phyloP scores from a whole-genome alignment of 2,113 vertebrate species.

The Psittacara wagleri region DNA sequence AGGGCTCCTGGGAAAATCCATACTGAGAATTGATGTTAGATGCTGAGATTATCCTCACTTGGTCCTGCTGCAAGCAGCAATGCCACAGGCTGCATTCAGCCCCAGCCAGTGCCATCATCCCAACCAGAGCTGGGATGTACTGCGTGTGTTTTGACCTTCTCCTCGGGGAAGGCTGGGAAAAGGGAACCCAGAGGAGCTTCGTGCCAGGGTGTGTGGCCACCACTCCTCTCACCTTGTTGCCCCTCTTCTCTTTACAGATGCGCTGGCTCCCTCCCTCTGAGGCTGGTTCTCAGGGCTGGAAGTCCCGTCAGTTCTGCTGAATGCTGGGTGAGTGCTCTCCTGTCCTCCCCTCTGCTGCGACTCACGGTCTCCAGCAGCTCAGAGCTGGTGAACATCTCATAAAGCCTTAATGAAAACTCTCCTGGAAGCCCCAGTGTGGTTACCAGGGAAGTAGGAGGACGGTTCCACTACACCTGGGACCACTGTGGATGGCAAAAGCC shows the following conservation, averaged over 20 bases:
- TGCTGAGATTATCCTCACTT: neutral
- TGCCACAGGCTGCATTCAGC: rapidly evolving
- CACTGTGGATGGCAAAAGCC: neutral
- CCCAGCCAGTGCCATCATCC: neutral
- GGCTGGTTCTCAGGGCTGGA: constrained; percentile 70
- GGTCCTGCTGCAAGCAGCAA: neutral
- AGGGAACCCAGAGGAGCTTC: neutral
- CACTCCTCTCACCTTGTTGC: neutral
- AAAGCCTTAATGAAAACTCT: neutral
- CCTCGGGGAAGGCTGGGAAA: neutral
- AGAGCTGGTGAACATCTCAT: neutral
- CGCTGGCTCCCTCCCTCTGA: constrained; percentile 69
- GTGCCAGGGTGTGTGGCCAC: neutral
- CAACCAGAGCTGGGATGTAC: neutral
- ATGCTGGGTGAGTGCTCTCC: constrained; percentile 39
- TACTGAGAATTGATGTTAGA: neutral
- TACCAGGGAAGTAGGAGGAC: neutral
- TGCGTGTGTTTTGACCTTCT: neutral
- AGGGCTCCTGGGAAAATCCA: neutral
- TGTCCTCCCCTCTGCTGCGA: rapidly evolving
- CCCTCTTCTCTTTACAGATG: constrained; percentile 19
- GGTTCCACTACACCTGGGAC: neutral
- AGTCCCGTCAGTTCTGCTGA: constrained; percentile 71
- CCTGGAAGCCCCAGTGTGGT: neutral
- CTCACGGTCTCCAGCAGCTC: rapidly evolving